Evolutionary conservation across 2,113 vertebrate species (phyloP), one percentile per base, ranked within the genome.

Genomic region (Lagopus leucura): DNA sequence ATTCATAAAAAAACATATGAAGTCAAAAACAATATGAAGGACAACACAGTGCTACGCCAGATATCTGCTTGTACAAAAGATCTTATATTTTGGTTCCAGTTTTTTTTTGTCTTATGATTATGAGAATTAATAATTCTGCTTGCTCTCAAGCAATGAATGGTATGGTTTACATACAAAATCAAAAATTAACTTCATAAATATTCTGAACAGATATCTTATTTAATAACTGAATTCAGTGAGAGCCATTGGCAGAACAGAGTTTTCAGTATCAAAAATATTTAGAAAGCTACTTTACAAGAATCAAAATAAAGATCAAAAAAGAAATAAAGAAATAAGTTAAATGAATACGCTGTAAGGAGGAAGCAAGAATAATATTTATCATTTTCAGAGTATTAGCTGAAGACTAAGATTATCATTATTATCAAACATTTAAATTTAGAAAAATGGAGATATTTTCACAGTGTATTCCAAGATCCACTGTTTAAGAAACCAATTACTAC

Each of bases 61-160:
- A 57, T 11, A n/a, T 76, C 6, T 0, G 0, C 11, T 72, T 60
- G 10, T 65, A 32, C 9, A 57, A 28, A 82, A 80, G 11, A 63
- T 61, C 43, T 71, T 2, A 24, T 28, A 7, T 25, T 57, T 55
- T 42, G 1, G 6, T 71, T 42, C 2, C 20, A 20, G 4, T 28
- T 89, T 65, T 65, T 1, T 64, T 64, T 91, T 63, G 8, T 36
- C 11, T 2, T 25, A 4, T 34, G 52, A 43, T 55, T 78, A 15
- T 27, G 19, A 52, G 9, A 36, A 57, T 66, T 25, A 67, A 25
- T 42, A 82, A 7, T 8, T 6, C 2, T 11, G 5, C 2, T 71
- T 55, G 18, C 54, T 65, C 30, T 13, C 36, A 50, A 80, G 27
- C 15, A 60, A 58, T 16, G 11, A 47, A 60, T 25, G 2, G 42